Conservation (phyloP, 2,888 invertebrate species). For the Fissipunctia ypsillon region DNA sequence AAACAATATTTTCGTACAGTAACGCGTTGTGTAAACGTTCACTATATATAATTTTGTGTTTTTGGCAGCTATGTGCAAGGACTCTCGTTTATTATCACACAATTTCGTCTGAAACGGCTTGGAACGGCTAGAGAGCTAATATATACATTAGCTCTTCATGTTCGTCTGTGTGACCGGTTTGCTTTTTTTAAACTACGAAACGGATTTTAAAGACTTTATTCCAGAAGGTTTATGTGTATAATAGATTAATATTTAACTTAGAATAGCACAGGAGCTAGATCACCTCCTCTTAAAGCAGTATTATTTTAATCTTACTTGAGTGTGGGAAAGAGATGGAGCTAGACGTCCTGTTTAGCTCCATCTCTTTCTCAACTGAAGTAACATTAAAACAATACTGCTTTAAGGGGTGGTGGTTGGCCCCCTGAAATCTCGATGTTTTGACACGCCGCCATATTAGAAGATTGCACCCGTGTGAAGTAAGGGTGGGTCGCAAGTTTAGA, state of each 20-base stretch:
- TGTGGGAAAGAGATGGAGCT: too few species aligned
- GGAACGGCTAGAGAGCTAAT: constrained; percentile 41
- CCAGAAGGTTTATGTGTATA: not conserved
- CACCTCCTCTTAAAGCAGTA: too few species aligned
- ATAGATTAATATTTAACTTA: not conserved
- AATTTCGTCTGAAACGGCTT: constrained; percentile 48
- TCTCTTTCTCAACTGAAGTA: too few species aligned
- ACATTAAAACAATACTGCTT: too few species aligned
- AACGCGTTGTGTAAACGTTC: constrained; percentile 25
- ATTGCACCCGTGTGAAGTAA: not conserved
- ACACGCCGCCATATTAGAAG: not conserved
- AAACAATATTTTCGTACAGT: constrained; percentile 41
- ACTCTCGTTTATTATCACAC: constrained; percentile 49
- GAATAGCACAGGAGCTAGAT: too few species aligned
- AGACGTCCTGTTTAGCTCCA: too few species aligned
- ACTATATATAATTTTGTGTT: constrained; percentile 57
- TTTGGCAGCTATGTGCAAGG: constrained; percentile 56
- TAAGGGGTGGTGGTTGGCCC: too few species aligned
- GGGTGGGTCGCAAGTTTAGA: not conserved
- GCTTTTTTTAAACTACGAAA: not conserved
- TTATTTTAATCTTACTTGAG: too few species aligned
- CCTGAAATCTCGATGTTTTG: not conserved
- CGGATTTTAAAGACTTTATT: not conserved
- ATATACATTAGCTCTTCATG: too few species aligned
- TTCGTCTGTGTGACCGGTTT: not conserved